Conservation (phyloP, 2,797 vertebrate species). For the Micropoecilia bifurca region DNA sequence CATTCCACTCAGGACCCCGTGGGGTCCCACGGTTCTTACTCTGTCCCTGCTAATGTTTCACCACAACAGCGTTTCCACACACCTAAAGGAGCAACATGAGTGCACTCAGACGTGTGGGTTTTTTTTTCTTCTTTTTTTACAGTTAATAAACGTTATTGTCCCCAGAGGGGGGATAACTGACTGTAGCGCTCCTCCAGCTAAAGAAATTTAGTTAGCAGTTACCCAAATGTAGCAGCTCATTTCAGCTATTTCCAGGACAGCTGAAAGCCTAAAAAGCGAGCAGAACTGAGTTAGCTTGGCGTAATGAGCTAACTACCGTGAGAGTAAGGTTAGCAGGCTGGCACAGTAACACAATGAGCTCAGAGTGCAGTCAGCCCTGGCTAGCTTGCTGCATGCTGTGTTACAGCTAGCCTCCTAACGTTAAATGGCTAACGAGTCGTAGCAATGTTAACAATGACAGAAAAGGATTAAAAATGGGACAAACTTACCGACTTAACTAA, state of each 20-base stretch:
- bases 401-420: constrained; percentile 62
- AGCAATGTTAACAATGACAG: constrained; percentile 63
- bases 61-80: neutral
- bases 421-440: constrained; percentile 59
- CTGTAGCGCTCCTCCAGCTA: constrained; percentile 7
- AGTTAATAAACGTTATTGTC: constrained; percentile 5
- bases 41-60: neutral
- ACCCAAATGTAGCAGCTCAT: neutral
- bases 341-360: constrained; percentile 75
- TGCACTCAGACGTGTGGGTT: constrained; percentile 1
- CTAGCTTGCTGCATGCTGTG: constrained; percentile 61
- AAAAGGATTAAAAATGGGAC: constrained; percentile 29
- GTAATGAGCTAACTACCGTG: constrained; percentile 58
- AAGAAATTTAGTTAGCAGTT: constrained; percentile 8
- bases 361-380: constrained; percentile 58
- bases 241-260: neutral
- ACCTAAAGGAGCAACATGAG: neutral
- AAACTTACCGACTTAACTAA: constrained; percentile 78
- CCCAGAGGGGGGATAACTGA: neutral
- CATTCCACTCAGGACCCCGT: constrained; percentile 1
- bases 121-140: neutral
- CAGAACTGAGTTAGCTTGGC: constrained; percentile 40
- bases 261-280: constrained; percentile 40
- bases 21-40: constrained; percentile 27
- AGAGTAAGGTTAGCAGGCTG: constrained; percentile 52